phyloP scores from a whole-genome alignment of 2,113 vertebrate species.

The Delphinapterus leucas region DNA sequence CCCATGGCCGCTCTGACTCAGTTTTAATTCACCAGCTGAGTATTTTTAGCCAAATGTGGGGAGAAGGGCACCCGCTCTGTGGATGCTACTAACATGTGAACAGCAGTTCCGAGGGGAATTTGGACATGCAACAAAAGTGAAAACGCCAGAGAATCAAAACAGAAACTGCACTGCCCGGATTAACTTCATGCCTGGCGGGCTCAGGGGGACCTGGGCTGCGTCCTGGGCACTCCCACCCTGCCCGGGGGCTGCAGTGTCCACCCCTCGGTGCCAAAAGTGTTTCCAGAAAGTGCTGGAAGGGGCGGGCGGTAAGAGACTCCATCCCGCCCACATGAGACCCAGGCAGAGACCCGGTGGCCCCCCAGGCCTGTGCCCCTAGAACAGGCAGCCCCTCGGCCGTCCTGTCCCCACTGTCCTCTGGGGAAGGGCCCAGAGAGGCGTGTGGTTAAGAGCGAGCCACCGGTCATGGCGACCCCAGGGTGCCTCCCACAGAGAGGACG shows the following conservation, averaged over 20 bases:
- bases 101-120: neutral
- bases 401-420: neutral
- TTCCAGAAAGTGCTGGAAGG: neutral
- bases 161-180: neutral
- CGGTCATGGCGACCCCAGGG: rapidly evolving
- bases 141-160: neutral
- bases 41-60: neutral
- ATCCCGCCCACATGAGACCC: rapidly evolving
- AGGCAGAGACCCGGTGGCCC: neutral
- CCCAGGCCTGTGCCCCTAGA: too few species aligned
- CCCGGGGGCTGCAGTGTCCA: rapidly evolving
- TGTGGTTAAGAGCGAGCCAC: too few species aligned
- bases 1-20: neutral
- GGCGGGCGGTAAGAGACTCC: too few species aligned
- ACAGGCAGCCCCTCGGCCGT: rapidly evolving
- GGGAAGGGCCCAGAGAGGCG: neutral
- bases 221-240: too few species aligned
- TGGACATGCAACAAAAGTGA: neutral
- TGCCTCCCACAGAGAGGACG: neutral
- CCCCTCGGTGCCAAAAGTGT: neutral
- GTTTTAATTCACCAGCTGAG: neutral
- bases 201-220: neutral
- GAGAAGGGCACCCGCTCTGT: neutral
- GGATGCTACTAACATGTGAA: neutral
- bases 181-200: neutral